Conservation (phyloP, 2,113 vertebrate genomes). For the Haemorhous mexicanus region DNA sequence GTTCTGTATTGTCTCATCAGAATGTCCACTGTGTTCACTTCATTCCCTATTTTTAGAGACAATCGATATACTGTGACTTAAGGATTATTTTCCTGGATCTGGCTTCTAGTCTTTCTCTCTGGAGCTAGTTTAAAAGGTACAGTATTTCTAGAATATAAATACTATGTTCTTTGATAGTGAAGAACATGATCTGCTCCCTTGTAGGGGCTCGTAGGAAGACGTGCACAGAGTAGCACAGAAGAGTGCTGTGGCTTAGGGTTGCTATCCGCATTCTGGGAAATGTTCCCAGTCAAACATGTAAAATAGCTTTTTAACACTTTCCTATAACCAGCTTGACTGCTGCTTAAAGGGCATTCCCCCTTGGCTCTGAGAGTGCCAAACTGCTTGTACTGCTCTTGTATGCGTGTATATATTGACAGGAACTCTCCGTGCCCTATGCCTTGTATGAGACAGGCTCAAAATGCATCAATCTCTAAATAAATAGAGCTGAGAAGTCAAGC, state of each 20-base stretch:
- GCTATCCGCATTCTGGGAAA: slow-evolving; percentile 29
- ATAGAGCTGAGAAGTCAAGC: slow-evolving; percentile 10
- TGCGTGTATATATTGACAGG: background rate
- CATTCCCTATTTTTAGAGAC: slow-evolving; percentile 61
- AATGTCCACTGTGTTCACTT: slow-evolving; percentile 29
- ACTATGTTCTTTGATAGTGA: slow-evolving; percentile 18
- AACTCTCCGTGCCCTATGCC: background rate
- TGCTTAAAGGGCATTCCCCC: slow-evolving; percentile 48
- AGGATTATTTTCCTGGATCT: slow-evolving; percentile 40
- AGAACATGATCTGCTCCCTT: slow-evolving; percentile 47
- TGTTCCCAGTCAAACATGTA: slow-evolving; percentile 41
- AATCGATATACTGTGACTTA: slow-evolving; percentile 66
- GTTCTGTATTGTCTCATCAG: slow-evolving; percentile 37
- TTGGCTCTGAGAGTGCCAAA: slow-evolving; percentile 44
- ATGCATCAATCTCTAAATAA: background rate
- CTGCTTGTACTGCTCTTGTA: slow-evolving; percentile 28
- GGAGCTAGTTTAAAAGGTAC: slow-evolving; percentile 55
- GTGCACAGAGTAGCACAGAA: slow-evolving; percentile 7
- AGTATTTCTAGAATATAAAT: slow-evolving; percentile 49
- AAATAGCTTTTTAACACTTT: slow-evolving; percentile 62
- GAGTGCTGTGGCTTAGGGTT: slow-evolving; percentile 31
- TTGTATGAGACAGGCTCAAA: slow-evolving; percentile 4
- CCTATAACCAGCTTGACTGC: slow-evolving; percentile 47
- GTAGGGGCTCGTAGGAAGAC: slow-evolving; percentile 6
- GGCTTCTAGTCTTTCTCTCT: slow-evolving; percentile 45